Conservation (phyloP, 2,113 vertebrate genomes). For the Nanorana parkeri region DNA sequence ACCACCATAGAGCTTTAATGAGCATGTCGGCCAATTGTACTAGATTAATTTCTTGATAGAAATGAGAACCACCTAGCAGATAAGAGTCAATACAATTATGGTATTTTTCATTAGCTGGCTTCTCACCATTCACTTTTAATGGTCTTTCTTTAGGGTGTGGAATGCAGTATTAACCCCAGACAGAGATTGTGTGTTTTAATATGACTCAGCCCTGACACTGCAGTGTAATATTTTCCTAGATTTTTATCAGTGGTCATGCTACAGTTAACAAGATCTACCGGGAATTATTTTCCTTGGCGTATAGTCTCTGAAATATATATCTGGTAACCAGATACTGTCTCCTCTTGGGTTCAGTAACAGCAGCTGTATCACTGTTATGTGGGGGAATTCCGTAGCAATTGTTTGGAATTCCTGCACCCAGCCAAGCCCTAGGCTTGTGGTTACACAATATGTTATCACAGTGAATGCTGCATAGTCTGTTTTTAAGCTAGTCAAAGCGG, state of each 20-base stretch:
- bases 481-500: no score
- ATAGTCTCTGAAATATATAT: not conserved
- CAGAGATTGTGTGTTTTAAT: not conserved
- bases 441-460: not conserved
- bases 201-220: not conserved
- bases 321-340: conserved; percentile 2
- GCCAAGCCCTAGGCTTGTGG: not conserved
- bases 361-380: conserved; percentile 38
- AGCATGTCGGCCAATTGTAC: no score
- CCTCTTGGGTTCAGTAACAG: conserved; percentile 5
- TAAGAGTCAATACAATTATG: no score
- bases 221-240: not conserved
- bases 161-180: not conserved
- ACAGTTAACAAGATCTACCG: conserved; percentile 13
- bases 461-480: not conserved
- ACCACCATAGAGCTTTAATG: no score
- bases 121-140: no score
- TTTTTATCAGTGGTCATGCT: conserved; percentile 22
- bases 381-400: conserved; percentile 19
- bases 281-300: not conserved
- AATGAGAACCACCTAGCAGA: no score
- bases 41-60: no score
- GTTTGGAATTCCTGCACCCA: conserved; percentile 15
- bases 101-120: no score
- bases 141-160: no score